phyloP scores from a whole-genome alignment of 2,888 invertebrate species.

The Trisateles emortualis region DNA sequence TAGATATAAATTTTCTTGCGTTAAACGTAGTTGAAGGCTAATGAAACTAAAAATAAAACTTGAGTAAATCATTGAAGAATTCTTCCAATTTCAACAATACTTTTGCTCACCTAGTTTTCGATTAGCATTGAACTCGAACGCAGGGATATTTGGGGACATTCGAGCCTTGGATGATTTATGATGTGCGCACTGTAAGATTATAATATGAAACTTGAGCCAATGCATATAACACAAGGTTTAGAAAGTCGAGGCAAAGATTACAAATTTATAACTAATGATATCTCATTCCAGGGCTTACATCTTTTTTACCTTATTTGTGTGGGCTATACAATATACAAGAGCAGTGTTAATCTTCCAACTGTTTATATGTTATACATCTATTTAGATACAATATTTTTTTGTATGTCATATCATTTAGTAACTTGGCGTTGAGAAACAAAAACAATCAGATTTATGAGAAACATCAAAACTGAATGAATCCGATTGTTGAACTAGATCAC shows the following conservation, averaged over 20 bases:
- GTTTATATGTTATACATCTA: constrained; percentile 48
- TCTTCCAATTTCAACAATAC: too few species aligned
- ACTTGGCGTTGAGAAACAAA: constrained; percentile 38
- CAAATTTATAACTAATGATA: not conserved
- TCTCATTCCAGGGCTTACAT: constrained; percentile 1
- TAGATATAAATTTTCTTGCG: not conserved
- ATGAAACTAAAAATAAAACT: not conserved
- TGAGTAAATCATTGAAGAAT: too few species aligned
- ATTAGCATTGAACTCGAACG: not conserved
- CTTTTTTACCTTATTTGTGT: not conserved
- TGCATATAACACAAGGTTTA: not conserved
- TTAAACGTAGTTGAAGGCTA: not conserved
- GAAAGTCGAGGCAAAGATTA: not conserved
- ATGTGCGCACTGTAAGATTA: not conserved
- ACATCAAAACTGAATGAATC: constrained; percentile 38
- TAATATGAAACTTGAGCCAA: not conserved
- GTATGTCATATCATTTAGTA: constrained; percentile 43
- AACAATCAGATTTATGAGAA: constrained; percentile 39
- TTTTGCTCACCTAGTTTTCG: too few species aligned
- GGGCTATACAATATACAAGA: constrained; percentile 24
- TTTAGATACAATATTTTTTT: constrained; percentile 45
- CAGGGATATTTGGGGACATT: not conserved
- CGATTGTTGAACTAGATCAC: constrained; percentile 41
- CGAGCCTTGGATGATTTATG: not conserved
- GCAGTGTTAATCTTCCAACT: constrained; percentile 50